Evolutionary conservation across 2,888 invertebrate species (phyloP).

Genomic region (Minunthozetes semirufus): DNA sequence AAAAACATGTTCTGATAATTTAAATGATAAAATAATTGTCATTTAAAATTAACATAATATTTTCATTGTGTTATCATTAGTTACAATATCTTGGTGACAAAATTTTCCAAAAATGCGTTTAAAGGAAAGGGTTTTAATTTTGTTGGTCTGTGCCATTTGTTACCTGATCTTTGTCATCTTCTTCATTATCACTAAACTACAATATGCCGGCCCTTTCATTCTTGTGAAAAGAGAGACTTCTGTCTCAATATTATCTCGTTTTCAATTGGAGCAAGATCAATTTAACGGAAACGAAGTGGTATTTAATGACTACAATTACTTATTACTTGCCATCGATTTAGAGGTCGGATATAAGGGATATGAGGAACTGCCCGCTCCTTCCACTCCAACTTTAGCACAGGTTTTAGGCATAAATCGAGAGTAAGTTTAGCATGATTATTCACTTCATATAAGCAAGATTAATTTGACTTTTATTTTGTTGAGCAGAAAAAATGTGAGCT

Average conservation of each 20-base stretch:
- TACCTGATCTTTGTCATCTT: conserved; percentile 32
- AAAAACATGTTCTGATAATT: too few relatives aligned
- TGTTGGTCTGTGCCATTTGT: conserved; percentile 33
- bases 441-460: too few relatives aligned
- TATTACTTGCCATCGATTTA: conserved; percentile 2
- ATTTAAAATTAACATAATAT: too few relatives aligned
- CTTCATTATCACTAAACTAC: conserved; percentile 28
- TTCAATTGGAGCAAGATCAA: conserved; percentile 31
- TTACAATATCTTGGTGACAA: too few relatives aligned
- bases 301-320: neutral
- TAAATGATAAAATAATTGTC: too few relatives aligned
- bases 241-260: neutral
- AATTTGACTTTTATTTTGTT: too few relatives aligned
- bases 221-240: neutral
- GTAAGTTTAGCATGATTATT: neutral
- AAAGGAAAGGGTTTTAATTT: conserved; percentile 36
- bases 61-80: too few relatives aligned
- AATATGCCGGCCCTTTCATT: neutral
- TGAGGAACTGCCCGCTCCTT: neutral
- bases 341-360: neutral
- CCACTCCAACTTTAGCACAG: neutral
- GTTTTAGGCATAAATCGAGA: conserved; percentile 19
- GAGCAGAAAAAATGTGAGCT: conserved; percentile 58
- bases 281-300: neutral
- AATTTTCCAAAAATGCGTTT: conserved; percentile 32